These are phyloP conservation scores for Nephrotoma flavescens DNA, from an alignment of 2,888 invertebrate genomes.

Conservation along the genomic window DNA sequence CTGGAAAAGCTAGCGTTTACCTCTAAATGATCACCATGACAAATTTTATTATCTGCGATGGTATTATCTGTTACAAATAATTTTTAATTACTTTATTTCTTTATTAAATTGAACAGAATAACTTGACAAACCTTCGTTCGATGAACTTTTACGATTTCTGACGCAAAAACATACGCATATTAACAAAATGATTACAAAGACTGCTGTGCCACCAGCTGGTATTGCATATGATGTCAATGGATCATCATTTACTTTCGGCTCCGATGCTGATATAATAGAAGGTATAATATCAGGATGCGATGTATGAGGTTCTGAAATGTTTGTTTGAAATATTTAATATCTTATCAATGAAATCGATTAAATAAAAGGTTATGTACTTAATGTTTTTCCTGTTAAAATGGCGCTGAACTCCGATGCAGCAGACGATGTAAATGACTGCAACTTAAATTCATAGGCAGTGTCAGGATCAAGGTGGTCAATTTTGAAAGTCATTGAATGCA, in stretches of 20 bases:
- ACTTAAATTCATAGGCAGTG: slow-evolving; percentile 77
- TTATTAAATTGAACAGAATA: neutral
- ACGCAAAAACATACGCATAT: slow-evolving; percentile 27
- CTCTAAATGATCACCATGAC: slow-evolving; percentile 31
- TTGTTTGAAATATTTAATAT: neutral
- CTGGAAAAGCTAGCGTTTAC: slow-evolving; percentile 26
- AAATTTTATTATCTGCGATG: slow-evolving; percentile 27
- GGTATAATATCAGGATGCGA: slow-evolving; percentile 20
- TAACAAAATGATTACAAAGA: slow-evolving; percentile 23
- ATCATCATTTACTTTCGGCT: slow-evolving; percentile 18
- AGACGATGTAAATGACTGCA: slow-evolving; percentile 76
- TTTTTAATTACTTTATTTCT: neutral
- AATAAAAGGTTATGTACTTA: slow-evolving; percentile 26
- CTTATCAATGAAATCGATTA: neutral
- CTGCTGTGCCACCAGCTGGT: slow-evolving; percentile 22
- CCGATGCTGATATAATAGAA: slow-evolving; percentile 19
- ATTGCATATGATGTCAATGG: slow-evolving; percentile 28
- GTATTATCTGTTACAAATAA: neutral
- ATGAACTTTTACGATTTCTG: slow-evolving; percentile 22
- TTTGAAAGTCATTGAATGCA: slow-evolving; percentile 49
- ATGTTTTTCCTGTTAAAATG: slow-evolving; percentile 52
- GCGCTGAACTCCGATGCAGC: slow-evolving; percentile 76
- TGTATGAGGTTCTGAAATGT: slow-evolving; percentile 19
- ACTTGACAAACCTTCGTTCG: slow-evolving; percentile 23
- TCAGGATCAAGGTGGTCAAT: slow-evolving; percentile 66